phyloP scores from a whole-genome alignment of 2,888 invertebrate genomes.

The Agonopterix alstromeriana region DNA sequence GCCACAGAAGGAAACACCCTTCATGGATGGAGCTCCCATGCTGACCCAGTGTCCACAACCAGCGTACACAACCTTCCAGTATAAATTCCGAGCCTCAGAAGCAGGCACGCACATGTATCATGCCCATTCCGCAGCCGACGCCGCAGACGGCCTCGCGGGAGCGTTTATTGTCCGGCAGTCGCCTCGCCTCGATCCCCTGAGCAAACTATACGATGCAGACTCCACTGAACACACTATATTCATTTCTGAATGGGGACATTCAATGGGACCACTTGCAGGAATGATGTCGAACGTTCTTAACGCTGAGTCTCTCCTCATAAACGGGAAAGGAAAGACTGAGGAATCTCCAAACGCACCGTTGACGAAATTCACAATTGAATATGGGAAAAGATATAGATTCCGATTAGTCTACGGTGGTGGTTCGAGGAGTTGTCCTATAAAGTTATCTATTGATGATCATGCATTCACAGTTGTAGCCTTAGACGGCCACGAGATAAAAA shows the following conservation, averaged over 20 bases:
- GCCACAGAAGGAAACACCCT: constrained; percentile 80
- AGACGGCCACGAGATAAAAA: constrained; percentile 81
- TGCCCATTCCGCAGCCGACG: constrained; percentile 82
- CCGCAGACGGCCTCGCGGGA: constrained; percentile 83
- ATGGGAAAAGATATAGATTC: constrained; percentile 80
- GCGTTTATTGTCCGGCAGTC: constrained; percentile 83
- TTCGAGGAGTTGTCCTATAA: constrained; percentile 81
- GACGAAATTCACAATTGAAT: constrained; percentile 70
- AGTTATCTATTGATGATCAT: constrained; percentile 81
- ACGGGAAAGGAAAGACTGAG: constrained; percentile 75
- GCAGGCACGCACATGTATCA: constrained; percentile 87
- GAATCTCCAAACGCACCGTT: constrained; percentile 56
- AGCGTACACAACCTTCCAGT: constrained; percentile 85
- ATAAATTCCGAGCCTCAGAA: constrained; percentile 83
- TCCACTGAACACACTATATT: constrained; percentile 81
- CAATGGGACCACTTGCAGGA: constrained; percentile 65
- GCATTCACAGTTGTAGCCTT: constrained; percentile 79
- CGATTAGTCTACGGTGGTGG: constrained; percentile 82
- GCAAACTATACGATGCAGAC: constrained; percentile 82
- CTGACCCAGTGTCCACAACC: constrained; percentile 86
- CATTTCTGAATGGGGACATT: constrained; percentile 83
- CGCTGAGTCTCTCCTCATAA: constrained; percentile 78
- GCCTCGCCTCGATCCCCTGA: constrained; percentile 76
- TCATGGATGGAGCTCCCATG: constrained; percentile 88
- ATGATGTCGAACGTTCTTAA: constrained; percentile 49